These are phyloP conservation scores for Scolanthus callimorphus DNA, from an alignment of 92 coral and sea anemone species.

Conservation along the genomic window DNA sequence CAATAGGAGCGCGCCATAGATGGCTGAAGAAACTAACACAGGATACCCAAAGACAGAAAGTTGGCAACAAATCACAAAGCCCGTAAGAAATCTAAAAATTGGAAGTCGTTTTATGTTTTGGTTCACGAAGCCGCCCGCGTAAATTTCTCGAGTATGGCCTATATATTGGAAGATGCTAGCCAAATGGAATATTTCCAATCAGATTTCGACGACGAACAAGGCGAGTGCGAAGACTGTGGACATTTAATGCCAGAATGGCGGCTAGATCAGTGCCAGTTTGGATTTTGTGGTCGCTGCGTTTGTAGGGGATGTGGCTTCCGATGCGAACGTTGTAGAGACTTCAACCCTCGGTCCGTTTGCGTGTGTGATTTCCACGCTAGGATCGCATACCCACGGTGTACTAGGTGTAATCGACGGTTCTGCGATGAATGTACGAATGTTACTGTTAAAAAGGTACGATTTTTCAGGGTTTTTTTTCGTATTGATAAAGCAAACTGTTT, in stretches of 20 bases:
- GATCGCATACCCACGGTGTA: conserved; percentile 61
- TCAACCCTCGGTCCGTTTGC: conserved; percentile 61
- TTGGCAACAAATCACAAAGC: too few relatives aligned
- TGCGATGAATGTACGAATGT: conserved; percentile 77
- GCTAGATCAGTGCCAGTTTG: conserved; percentile 72
- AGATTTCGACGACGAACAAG: conserved; percentile 33
- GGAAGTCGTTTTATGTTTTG: not conserved
- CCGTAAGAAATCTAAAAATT: too few relatives aligned
- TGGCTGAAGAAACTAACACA: too few relatives aligned
- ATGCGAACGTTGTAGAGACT: conserved; percentile 57
- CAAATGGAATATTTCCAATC: conserved; percentile 11
- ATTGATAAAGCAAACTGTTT: too few relatives aligned
- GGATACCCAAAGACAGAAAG: too few relatives aligned
- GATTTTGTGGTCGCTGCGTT: conserved; percentile 78
- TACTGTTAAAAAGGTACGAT: conserved; percentile 54
- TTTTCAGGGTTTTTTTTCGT: too few relatives aligned
- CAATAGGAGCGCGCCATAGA: too few relatives aligned
- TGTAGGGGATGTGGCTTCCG: conserved; percentile 75
- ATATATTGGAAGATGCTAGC: conserved; percentile 5
- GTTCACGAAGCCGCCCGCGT: not conserved
- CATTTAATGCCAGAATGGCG: conserved; percentile 63
- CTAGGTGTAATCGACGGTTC: conserved; percentile 55
- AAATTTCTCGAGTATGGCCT: conserved; percentile 40
- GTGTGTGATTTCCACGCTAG: conserved; percentile 64
- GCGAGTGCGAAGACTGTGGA: conserved; percentile 93